These are phyloP conservation scores for Lamellibrachia satsuma DNA, from an alignment of 2,888 invertebrate species.

Conservation along the genomic window DNA sequence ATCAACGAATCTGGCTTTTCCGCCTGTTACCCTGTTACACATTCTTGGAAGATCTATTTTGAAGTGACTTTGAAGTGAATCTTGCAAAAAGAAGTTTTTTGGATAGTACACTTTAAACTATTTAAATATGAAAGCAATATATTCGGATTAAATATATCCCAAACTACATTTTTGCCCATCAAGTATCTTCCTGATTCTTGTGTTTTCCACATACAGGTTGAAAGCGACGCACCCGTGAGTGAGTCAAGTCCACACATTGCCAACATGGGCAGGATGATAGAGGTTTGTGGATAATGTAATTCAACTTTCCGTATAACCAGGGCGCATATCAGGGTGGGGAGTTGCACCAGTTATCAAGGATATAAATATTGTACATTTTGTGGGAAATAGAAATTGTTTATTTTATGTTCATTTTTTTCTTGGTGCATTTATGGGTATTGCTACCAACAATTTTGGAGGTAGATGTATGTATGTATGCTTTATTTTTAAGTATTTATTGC, in stretches of 20 bases:
- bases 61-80: too few relatives aligned
- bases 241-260: conserved; percentile 97
- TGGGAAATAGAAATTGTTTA: neutral
- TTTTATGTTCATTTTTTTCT: neutral
- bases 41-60: too few relatives aligned
- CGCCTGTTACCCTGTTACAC: too few relatives aligned
- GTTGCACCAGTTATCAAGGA: neutral
- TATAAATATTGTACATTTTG: neutral
- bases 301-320: neutral
- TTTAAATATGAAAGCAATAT: too few relatives aligned
- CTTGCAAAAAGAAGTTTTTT: too few relatives aligned
- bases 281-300: conserved; percentile 67
- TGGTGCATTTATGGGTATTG: too few relatives aligned
- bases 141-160: too few relatives aligned
- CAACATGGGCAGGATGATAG: conserved; percentile 98
- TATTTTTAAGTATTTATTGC: too few relatives aligned
- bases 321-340: neutral
- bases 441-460: too few relatives aligned
- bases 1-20: too few relatives aligned
- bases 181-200: neutral
- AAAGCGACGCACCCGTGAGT: conserved; percentile 88
- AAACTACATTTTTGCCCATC: neutral
- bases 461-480: too few relatives aligned
- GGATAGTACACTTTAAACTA: too few relatives aligned
- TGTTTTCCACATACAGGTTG: conserved; percentile 76